These are phyloP conservation scores for Coranthus polyacanthus DNA, from an alignment of 2,797 vertebrate genomes.

Conservation along the genomic window DNA sequence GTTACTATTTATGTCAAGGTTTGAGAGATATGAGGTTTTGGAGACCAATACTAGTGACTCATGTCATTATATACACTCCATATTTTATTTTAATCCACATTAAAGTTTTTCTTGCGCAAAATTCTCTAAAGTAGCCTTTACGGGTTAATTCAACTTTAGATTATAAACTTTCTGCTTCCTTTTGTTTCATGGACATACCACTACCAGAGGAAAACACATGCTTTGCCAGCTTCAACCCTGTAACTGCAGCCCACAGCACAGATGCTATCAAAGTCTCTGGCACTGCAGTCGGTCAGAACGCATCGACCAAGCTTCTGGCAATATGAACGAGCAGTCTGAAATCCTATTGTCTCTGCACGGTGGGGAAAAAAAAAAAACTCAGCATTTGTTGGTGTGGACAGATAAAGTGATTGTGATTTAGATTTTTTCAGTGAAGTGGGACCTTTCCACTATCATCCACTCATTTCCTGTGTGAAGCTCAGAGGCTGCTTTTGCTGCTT, in stretches of 20 bases:
- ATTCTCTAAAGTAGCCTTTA: no score
- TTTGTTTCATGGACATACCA: conserved; percentile 30
- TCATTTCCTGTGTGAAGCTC: conserved; percentile 62
- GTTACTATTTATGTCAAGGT: conserved; percentile 1
- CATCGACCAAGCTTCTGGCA: conserved; percentile 42
- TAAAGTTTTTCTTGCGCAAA: neutral
- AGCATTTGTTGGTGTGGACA: conserved; percentile 36
- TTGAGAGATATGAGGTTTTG: conserved; percentile 8
- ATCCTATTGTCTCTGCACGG: conserved; percentile 41
- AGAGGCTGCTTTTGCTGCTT: conserved; percentile 39
- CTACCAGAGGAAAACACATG: conserved; percentile 28
- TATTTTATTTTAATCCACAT: neutral
- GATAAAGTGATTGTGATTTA: conserved; percentile 53
- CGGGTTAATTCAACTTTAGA: neutral
- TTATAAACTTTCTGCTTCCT: conserved; percentile 21
- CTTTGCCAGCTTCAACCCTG: conserved; percentile 41
- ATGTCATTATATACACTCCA: neutral
- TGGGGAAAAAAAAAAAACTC: neutral
- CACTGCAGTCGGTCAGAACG: conserved; percentile 30
- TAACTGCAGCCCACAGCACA: conserved; percentile 46
- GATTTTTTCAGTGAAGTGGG: conserved; percentile 46
- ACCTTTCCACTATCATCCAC: conserved; percentile 53
- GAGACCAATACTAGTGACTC: conserved; percentile 4
- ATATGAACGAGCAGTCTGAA: conserved; percentile 9
- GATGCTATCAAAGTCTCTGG: conserved; percentile 63